Evolutionary conservation across 2,888 invertebrate species (phyloP).

Genomic region (Lithophane semibrunnea): DNA sequence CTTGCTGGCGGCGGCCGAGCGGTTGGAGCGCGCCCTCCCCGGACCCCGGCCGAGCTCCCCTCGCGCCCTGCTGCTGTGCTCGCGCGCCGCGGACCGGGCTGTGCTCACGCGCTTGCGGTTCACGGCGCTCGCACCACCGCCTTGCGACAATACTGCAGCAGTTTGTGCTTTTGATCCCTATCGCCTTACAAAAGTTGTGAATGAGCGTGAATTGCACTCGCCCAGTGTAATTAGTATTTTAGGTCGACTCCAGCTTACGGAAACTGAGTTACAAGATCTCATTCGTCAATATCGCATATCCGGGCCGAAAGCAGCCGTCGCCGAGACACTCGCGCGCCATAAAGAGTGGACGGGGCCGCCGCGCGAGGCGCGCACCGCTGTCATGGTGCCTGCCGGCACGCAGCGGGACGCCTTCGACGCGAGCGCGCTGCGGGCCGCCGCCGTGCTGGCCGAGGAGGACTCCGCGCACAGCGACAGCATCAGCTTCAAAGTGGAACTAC

Average conservation of each 20-base stretch:
- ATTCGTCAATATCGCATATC: conserved; percentile 51
- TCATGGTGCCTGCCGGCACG: conserved; percentile 65
- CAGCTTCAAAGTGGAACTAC: conserved; percentile 78
- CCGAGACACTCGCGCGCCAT: conserved; percentile 65
- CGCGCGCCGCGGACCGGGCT: conserved; percentile 69
- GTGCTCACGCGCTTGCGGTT: conserved; percentile 29
- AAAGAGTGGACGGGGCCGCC: conserved; percentile 64
- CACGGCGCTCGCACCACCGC: conserved; percentile 71
- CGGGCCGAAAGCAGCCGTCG: conserved; percentile 69
- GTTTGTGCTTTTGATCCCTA: conserved; percentile 82
- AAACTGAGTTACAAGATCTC: conserved; percentile 71
- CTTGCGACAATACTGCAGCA: conserved; percentile 69
- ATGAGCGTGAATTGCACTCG: conserved; percentile 75
- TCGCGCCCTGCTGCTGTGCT: conserved; percentile 68
- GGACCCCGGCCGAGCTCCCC: conserved; percentile 38
- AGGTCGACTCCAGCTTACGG: conserved; percentile 71
- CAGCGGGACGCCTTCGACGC: conserved; percentile 73
- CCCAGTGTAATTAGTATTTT: conserved; percentile 77
- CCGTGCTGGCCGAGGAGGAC: conserved; percentile 79
- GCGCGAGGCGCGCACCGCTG: conserved; percentile 74
- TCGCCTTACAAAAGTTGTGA: conserved; percentile 79
- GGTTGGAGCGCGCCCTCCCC: conserved; percentile 25
- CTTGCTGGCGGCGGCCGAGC: conserved; percentile 60
- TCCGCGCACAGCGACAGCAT: conserved; percentile 49
- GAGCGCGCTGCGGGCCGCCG: conserved; percentile 77